Conservation (phyloP, 2,888 invertebrate genomes). For the Xestobium rufovillosum region DNA sequence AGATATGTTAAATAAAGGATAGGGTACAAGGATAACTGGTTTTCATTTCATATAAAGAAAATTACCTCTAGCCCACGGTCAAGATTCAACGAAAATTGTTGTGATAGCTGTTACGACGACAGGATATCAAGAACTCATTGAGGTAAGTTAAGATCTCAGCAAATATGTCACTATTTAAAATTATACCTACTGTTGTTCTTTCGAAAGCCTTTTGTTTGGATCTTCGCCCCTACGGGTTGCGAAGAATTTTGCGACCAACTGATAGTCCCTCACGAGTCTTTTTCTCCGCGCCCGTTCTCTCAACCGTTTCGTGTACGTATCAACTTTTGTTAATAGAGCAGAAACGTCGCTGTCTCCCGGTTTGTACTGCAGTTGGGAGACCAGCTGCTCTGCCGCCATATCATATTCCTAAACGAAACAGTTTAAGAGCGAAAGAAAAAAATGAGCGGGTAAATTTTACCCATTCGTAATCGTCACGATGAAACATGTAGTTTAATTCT, state of each 20-base stretch:
- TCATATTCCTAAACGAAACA: conserved; percentile 71
- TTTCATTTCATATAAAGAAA: no score
- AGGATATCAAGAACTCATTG: no score
- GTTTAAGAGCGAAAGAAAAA: not conserved
- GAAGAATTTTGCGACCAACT: conserved; percentile 81
- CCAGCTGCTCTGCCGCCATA: conserved; percentile 78
- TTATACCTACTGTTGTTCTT: conserved; percentile 63
- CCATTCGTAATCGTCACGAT: conserved; percentile 92
- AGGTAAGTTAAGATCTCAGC: no score
- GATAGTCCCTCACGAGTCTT: conserved; percentile 83
- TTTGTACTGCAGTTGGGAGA: conserved; percentile 75
- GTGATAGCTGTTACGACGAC: no score
- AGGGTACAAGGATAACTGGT: no score
- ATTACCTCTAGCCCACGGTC: no score
- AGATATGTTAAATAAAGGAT: no score
- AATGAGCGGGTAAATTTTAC: conserved; percentile 47
- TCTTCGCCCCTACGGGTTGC: conserved; percentile 48
- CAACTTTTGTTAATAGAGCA: conserved; percentile 84
- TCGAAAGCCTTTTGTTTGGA: conserved; percentile 50
- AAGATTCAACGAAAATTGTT: no score
- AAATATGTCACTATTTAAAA: no score
- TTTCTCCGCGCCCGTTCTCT: conserved; percentile 83
- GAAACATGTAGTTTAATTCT: conserved; percentile 89
- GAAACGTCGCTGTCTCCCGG: conserved; percentile 83
- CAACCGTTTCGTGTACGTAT: conserved; percentile 78